Evolutionary conservation across 2,888 invertebrate genomes (phyloP).

Genomic region (Lathronympha strigana): DNA sequence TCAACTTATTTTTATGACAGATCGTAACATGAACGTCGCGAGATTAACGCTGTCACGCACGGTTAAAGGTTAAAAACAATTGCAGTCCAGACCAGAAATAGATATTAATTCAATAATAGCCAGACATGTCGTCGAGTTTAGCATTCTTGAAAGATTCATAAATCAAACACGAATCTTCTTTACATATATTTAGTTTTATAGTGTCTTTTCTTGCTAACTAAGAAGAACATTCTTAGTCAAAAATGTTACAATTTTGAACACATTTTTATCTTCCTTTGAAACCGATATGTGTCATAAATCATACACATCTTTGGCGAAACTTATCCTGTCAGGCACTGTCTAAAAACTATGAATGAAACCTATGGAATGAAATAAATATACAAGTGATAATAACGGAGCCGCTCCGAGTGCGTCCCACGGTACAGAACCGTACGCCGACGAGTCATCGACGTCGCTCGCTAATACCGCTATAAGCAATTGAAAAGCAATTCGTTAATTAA

Average conservation of each 20-base stretch:
- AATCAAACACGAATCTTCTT: neutral
- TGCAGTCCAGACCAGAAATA: neutral
- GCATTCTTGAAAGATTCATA: neutral
- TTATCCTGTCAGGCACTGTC: too few species aligned
- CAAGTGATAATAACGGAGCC: neutral
- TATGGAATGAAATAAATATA: too few species aligned
- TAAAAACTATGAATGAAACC: too few species aligned
- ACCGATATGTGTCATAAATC: neutral
- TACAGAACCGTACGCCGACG: constrained; percentile 7
- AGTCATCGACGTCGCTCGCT: constrained; percentile 19
- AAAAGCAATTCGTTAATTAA: constrained; percentile 65
- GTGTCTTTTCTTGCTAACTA: neutral
- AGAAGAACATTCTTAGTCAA: neutral
- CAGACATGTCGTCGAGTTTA: neutral
- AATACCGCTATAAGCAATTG: constrained; percentile 56
- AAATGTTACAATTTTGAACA: neutral
- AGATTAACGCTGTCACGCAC: neutral
- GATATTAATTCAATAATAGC: neutral
- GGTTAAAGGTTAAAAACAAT: too few species aligned
- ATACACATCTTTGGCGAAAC: neutral
- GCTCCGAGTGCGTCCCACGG: constrained; percentile 5
- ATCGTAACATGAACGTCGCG: neutral
- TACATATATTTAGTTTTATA: neutral
- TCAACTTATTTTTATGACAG: neutral
- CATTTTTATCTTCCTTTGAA: neutral